phyloP scores from a whole-genome alignment of 2,113 vertebrate genomes.

The Oreochromis aureus region DNA sequence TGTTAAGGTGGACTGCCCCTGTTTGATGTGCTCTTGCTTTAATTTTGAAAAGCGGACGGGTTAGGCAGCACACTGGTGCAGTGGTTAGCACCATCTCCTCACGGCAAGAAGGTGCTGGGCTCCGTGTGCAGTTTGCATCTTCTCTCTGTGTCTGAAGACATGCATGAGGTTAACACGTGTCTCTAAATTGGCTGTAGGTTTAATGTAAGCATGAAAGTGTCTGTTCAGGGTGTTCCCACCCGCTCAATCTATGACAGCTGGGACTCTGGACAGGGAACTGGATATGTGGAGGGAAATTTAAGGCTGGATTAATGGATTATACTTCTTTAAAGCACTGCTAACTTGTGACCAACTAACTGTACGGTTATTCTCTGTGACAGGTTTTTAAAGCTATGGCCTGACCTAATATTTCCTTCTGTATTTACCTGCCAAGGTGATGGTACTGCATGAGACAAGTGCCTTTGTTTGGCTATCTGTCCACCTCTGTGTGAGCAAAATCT shows the following conservation, averaged over 20 bases:
- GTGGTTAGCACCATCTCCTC: background rate
- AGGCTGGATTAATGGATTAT: fast-evolving
- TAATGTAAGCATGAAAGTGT: background rate
- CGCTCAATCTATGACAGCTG: background rate
- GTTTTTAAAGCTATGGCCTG: background rate
- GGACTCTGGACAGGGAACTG: background rate
- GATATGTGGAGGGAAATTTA: background rate
- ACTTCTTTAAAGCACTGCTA: background rate
- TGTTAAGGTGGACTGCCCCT: background rate
- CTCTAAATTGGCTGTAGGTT: background rate
- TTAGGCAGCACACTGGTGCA: fast-evolving
- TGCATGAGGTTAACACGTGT: background rate
- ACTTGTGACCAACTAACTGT: background rate
- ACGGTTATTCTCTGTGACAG: background rate
- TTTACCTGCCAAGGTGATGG: background rate
- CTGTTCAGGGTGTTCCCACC: background rate
- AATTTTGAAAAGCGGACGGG: background rate
- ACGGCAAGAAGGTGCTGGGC: fast-evolving
- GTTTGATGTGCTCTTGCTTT: background rate
- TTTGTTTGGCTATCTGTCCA: background rate
- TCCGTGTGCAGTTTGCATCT: background rate
- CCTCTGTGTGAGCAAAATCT: background rate
- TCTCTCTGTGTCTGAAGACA: fast-evolving
- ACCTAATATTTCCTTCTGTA: background rate
- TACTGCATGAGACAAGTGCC: background rate